Percentiles rank a stretch among this genome's conserved stretches.
Conservation (phyloP, 2,888 invertebrate species). For the Scaptomyza reducta region DNA sequence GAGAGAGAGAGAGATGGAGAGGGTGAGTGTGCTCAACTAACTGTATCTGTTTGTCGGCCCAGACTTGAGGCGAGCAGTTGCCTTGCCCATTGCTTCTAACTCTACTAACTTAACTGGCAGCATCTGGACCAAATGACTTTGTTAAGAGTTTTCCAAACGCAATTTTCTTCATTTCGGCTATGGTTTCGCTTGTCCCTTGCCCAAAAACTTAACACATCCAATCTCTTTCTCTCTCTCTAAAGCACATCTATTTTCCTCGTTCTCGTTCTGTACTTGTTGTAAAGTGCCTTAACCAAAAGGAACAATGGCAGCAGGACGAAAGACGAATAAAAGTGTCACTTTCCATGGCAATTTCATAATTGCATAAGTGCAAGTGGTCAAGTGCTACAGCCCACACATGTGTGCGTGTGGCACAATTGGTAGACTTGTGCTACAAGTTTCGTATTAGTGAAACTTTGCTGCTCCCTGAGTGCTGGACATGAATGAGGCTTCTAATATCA, state of each 20-base stretch:
- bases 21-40: conserved; percentile 15
- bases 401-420: conserved; percentile 48
- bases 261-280: background rate
- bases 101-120: conserved; percentile 69
- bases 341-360: conserved; percentile 81
- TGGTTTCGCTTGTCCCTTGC: conserved; percentile 15
- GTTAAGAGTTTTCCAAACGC: conserved; percentile 79
- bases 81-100: conserved; percentile 22
- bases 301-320: conserved; percentile 62
- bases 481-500: too few relatives aligned
- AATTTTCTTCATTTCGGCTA: conserved; percentile 71
- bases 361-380: conserved; percentile 80
- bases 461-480: background rate
- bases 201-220: conserved; percentile 35
- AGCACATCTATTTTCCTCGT: background rate
- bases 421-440: conserved; percentile 63
- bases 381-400: conserved; percentile 49
- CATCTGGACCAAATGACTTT: conserved; percentile 79
- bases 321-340: conserved; percentile 78
- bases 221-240: conserved; percentile 1
- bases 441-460: conserved; percentile 58
- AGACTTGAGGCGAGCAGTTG: conserved; percentile 22
- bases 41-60: conserved; percentile 38
- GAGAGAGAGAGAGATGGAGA: background rate
- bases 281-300: conserved; percentile 39